Percentiles rank a stretch among this genome's conserved stretches.
Conservation (phyloP, 2,888 invertebrate species). For the Ophion ventricosus region DNA sequence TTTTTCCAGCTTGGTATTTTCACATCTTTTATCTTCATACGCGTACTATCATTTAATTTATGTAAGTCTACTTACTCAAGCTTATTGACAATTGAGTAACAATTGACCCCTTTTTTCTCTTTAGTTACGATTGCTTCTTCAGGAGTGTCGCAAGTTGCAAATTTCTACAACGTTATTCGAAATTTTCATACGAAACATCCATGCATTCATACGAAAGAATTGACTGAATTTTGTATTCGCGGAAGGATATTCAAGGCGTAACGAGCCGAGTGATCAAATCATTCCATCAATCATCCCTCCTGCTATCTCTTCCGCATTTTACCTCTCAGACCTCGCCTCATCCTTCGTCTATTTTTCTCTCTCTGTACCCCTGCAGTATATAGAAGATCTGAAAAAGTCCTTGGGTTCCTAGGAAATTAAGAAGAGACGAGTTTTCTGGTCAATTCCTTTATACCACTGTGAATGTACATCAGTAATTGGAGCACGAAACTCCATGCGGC, state of each 20-base stretch:
- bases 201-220: background rate
- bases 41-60: background rate
- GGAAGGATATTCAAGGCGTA: background rate
- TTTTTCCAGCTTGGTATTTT: background rate
- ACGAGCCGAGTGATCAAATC: slow-evolving; percentile 5
- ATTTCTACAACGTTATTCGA: no score
- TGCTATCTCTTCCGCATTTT: background rate
- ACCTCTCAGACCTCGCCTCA: background rate
- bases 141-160: no score
- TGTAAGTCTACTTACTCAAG: background rate
- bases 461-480: slow-evolving; percentile 68
- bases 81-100: background rate
- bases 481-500: slow-evolving; percentile 66
- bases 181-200: no score
- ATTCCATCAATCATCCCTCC: background rate
- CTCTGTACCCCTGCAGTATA: background rate
- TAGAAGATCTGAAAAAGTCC: slow-evolving; percentile 22
- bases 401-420: background rate
- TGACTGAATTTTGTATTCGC: background rate
- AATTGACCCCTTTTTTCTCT: background rate
- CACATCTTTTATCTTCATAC: background rate
- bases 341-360: background rate
- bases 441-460: slow-evolving; percentile 58
- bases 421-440: slow-evolving; percentile 26
- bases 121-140: no score